A percentile compares a stretch with the other conserved stretches of the same genome.
Evolutionary conservation across 2,797 vertebrate species (phyloP).

Genomic region (Semotilus atromaculatus): DNA sequence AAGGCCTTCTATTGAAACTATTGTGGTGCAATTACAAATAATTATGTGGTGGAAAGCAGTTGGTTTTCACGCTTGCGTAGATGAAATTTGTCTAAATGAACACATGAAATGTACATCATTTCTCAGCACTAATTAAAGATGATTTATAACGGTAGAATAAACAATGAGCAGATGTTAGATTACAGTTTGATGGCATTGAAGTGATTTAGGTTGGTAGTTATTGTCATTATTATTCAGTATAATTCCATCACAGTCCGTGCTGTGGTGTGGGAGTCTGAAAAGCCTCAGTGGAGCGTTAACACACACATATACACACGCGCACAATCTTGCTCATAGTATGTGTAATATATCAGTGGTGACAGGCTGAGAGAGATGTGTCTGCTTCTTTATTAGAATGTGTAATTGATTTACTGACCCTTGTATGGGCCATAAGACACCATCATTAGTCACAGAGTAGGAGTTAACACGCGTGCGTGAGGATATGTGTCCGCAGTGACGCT

Average conservation of each 20-base stretch:
- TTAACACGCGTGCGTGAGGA: slow-evolving; percentile 33
- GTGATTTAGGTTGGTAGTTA: slow-evolving; percentile 37
- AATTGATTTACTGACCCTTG: slow-evolving; percentile 86
- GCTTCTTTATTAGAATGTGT: slow-evolving; percentile 81
- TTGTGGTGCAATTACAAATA: background rate
- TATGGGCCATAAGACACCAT: slow-evolving; percentile 83
- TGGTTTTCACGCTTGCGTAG: background rate
- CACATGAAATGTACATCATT: slow-evolving; percentile 21
- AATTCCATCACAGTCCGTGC: slow-evolving; percentile 31
- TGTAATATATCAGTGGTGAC: slow-evolving; percentile 43
- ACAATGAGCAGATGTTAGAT: slow-evolving; percentile 45
- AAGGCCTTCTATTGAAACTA: background rate
- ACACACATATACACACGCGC: background rate
- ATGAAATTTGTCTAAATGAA: slow-evolving; percentile 2
- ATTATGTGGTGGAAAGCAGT: background rate
- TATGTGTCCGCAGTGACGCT: slow-evolving; percentile 12
- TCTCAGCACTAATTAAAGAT: slow-evolving; percentile 39
- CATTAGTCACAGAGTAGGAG: slow-evolving; percentile 77
- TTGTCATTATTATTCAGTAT: slow-evolving; percentile 46
- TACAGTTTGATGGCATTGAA: slow-evolving; percentile 28
- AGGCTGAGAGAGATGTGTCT: slow-evolving; percentile 54
- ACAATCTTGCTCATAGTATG: slow-evolving; percentile 31
- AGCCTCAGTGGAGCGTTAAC: slow-evolving; percentile 27
- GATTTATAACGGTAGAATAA: slow-evolving; percentile 9
- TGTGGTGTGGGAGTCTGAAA: slow-evolving; percentile 31